A percentile compares a stretch with the other conserved stretches of the same genome.
Conservation (phyloP, 2,113 vertebrate species). For the Sialia sialis region DNA sequence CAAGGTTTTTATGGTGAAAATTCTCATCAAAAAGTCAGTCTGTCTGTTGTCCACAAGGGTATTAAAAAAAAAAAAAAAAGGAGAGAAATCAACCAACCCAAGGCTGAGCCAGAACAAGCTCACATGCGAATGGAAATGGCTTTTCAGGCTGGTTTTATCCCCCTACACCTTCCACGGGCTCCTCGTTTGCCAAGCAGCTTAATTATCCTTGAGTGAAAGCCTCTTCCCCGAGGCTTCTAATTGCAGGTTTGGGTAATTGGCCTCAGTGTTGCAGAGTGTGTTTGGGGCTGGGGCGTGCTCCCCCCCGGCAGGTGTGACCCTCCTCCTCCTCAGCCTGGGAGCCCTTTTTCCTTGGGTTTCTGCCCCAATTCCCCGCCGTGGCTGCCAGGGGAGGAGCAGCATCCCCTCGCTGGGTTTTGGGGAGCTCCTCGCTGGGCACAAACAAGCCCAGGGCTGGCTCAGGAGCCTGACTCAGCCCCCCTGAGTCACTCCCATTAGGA, state of each 20-base stretch:
- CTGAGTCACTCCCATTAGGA: not conserved
- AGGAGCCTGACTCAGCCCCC: not conserved
- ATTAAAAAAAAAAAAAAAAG: accelerated
- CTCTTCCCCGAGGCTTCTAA: conserved; percentile 14
- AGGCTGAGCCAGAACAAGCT: not conserved
- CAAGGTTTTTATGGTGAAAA: not conserved
- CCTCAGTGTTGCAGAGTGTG: not conserved
- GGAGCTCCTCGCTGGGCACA: accelerated
- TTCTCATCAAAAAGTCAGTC: not conserved
- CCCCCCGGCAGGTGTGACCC: not conserved
- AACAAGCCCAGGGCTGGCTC: not conserved
- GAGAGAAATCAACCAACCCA: not conserved
- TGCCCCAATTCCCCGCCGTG: accelerated
- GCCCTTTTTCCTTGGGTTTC: accelerated
- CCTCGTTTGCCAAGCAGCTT: not conserved
- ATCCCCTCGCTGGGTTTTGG: not conserved
- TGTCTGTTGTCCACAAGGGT: not conserved
- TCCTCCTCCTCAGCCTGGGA: not conserved
- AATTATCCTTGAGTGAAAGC: conserved; percentile 26
- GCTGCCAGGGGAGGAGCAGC: not conserved
- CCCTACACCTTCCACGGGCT: not conserved
- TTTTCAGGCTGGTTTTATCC: not conserved
- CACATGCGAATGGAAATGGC: not conserved
- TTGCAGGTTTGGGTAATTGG: conserved; percentile 32
- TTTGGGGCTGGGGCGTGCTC: not conserved